Evolutionary conservation across 2,888 invertebrate genomes (phyloP).

Genomic region (Chrysolina americana): DNA sequence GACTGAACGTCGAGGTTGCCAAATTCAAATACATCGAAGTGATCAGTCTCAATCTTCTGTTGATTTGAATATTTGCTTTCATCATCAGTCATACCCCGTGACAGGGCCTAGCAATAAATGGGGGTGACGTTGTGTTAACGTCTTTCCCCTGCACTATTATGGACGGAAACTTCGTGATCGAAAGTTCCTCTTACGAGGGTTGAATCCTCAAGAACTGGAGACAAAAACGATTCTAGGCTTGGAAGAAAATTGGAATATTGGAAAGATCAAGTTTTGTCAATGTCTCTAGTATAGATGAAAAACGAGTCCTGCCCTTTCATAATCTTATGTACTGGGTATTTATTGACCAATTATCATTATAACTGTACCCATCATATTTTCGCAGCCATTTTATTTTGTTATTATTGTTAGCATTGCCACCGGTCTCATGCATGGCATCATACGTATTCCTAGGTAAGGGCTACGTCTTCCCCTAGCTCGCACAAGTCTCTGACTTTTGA

Average conservation of each 20-base stretch:
- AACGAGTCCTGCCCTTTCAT: too few species aligned
- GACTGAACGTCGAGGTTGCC: not conserved
- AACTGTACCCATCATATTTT: too few species aligned
- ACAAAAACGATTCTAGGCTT: not conserved
- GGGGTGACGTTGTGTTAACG: slow-evolving; percentile 28
- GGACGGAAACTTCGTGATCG: not conserved
- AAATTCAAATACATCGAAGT: slow-evolving; percentile 45
- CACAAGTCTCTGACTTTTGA: too few species aligned
- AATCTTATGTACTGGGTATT: too few species aligned
- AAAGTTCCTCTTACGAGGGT: not conserved
- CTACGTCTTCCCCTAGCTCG: too few species aligned
- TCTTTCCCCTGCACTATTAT: slow-evolving; percentile 30
- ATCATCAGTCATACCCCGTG: slow-evolving; percentile 55
- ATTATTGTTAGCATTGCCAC: too few species aligned
- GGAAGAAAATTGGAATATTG: not conserved
- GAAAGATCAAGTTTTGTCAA: too few species aligned
- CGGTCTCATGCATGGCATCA: too few species aligned
- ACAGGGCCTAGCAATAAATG: slow-evolving; percentile 36
- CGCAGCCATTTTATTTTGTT: too few species aligned
- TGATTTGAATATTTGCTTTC: slow-evolving; percentile 58
- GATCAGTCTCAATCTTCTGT: slow-evolving; percentile 53
- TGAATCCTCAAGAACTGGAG: not conserved
- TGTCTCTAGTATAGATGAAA: too few species aligned
- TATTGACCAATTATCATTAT: too few species aligned
- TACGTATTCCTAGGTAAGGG: too few species aligned